Evolutionary conservation across 2,888 invertebrate genomes (phyloP), one percentile per base, ranked within the genome.

Genomic region (Aproaerema taeniolella): DNA sequence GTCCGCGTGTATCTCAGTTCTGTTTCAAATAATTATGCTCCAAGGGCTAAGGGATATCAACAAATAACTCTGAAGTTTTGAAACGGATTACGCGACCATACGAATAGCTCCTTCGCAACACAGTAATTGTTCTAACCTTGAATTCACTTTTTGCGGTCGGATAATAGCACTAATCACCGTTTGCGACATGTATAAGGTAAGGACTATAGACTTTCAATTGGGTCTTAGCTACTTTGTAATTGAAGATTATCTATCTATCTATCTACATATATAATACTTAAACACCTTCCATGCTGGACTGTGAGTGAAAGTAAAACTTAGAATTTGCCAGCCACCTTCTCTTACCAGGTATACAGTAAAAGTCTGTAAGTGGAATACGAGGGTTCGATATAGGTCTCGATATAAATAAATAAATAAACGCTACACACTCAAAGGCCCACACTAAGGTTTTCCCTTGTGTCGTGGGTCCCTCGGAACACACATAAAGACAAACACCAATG

Each of bases 121-220:
- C 34, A 29, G 25, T 53, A 53, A 61, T 58, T 60, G 31, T 20
- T 51, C 43, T 47, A 55, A 61, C 60, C 64, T 66, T 59, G 58
- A 20, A 13, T 33, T 28, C 28, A 40, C 28, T 41, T 52, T 53
- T 56, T 56, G 53, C 55, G 55, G 49, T 43, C 46, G 45, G 42
- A 20, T 44, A 48, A 47, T 50, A 52, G 35, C 43, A 39, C 34
- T 49, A 52, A 53, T 45, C 42, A 43, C 32, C 30, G 20, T 24
- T 37, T 31, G 30, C 39, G 38, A 41, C 33, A 34, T 16, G 7
- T 20, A 17, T 20, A 20, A 8, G 20, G 4, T 20, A 20, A 8
- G 20, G n/a, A n/a, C n/a, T n/a, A 6, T 20, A 8, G 8, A 8
- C 8, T 20, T 20, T 20, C 8, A 20, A 20, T 20, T 20, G 20